Percentiles rank a stretch among this genome's conserved stretches.
phyloP scores from a whole-genome alignment of 2,797 vertebrate species.

The Harpagifer antarcticus region DNA sequence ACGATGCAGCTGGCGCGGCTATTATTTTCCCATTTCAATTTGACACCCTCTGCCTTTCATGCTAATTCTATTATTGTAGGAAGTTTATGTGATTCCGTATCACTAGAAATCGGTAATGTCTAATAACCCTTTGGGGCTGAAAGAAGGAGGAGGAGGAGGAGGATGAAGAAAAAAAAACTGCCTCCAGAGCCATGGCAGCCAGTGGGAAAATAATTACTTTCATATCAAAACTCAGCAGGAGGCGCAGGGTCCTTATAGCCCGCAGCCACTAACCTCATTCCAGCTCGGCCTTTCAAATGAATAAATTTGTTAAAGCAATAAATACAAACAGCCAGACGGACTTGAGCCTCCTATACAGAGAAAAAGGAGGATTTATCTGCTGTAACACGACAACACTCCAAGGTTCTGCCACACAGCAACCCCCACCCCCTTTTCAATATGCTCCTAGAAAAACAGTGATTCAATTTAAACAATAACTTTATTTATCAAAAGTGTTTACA shows the following conservation, averaged over 20 bases:
- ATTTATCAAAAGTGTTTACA: slow-evolving; percentile 99
- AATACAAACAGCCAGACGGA: slow-evolving; percentile 91
- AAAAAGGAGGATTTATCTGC: slow-evolving; percentile 67
- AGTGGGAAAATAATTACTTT: slow-evolving; percentile 99
- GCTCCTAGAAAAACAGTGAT: slow-evolving; percentile 56
- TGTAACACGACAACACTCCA: slow-evolving; percentile 72
- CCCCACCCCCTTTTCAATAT: not conserved
- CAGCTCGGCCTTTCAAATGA: slow-evolving; percentile 89
- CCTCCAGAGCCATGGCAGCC: slow-evolving; percentile 94
- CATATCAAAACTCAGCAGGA: slow-evolving; percentile 99
- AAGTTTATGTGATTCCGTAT: slow-evolving; percentile 99
- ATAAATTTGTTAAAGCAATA: slow-evolving; percentile 99
- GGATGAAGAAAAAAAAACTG: slow-evolving; percentile 51
- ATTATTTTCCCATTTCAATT: slow-evolving; percentile 99
- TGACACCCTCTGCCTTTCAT: slow-evolving; percentile 99
- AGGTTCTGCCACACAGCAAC: slow-evolving; percentile 44
- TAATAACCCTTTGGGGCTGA: slow-evolving; percentile 99
- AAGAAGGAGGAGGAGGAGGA: slow-evolving; percentile 76
- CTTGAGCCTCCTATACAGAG: slow-evolving; percentile 79
- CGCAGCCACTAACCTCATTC: slow-evolving; percentile 92
- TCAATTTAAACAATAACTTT: slow-evolving; percentile 92
- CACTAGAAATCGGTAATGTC: slow-evolving; percentile 99
- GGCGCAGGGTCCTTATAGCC: slow-evolving; percentile 93
- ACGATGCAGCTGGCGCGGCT: slow-evolving; percentile 93
- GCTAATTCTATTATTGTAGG: slow-evolving; percentile 99